Evolutionary conservation across 2,113 vertebrate genomes (phyloP).

Genomic region (Platycercus adscitus): DNA sequence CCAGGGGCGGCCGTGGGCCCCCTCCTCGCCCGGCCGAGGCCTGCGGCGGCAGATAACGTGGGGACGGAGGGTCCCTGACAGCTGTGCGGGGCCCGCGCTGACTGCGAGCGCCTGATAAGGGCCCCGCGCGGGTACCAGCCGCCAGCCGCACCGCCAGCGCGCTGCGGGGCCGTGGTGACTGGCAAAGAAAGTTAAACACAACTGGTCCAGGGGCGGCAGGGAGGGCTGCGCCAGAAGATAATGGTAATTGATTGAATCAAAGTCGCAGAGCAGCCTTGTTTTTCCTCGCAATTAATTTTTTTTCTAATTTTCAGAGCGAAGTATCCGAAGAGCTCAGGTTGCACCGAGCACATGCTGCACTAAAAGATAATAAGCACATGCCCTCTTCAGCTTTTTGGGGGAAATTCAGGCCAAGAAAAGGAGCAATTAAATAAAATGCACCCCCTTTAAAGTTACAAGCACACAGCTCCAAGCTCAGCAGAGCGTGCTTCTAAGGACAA

Average conservation of each 20-base stretch:
- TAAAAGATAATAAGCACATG: constrained; percentile 78
- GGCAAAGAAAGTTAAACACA: constrained; percentile 82
- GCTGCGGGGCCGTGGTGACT: constrained; percentile 75
- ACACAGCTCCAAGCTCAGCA: not conserved
- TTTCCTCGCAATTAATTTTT: constrained; percentile 74
- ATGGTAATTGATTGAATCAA: constrained; percentile 86
- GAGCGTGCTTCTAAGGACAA: constrained; percentile 34
- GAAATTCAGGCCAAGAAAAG: constrained; percentile 68
- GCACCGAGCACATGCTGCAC: constrained; percentile 69
- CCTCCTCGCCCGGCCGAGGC: constrained; percentile 84
- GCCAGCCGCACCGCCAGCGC: constrained; percentile 74
- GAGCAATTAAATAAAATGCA: constrained; percentile 46
- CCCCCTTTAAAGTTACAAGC: constrained; percentile 62
- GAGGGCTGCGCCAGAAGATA: constrained; percentile 81
- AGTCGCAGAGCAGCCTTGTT: constrained; percentile 77
- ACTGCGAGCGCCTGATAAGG: constrained; percentile 94
- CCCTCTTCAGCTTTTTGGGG: constrained; percentile 73
- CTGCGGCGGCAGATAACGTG: constrained; percentile 91
- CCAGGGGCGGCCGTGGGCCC: constrained; percentile 58
- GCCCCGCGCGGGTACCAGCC: constrained; percentile 80
- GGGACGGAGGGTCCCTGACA: constrained; percentile 81
- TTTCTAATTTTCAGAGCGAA: constrained; percentile 67
- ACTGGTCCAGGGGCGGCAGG: constrained; percentile 72
- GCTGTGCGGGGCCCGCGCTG: constrained; percentile 83
- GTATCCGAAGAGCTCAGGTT: constrained; percentile 77